Conservation (phyloP, 2,113 vertebrate species). For the Triplophysa dalaica region DNA sequence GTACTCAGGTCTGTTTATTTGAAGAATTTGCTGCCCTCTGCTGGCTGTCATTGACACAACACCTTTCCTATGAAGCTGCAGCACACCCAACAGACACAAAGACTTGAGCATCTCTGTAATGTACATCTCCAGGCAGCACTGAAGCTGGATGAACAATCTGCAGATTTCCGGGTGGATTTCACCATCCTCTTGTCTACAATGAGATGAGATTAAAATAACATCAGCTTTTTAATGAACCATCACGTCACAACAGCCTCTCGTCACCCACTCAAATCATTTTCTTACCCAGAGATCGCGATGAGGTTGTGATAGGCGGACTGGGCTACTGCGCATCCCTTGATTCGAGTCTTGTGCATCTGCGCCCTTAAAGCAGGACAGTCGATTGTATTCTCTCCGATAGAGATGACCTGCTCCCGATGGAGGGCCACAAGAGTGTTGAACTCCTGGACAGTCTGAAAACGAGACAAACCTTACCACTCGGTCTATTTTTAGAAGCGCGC, state of each 20-base stretch:
- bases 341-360: conserved; percentile 90
- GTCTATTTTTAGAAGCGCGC: conserved; percentile 23
- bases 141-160: conserved; percentile 93
- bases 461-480: conserved; percentile 56
- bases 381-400: conserved; percentile 87
- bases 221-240: neutral
- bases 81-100: conserved; percentile 91
- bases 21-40: conserved; percentile 57
- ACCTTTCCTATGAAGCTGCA: conserved; percentile 96
- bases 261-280: neutral
- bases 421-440: conserved; percentile 96
- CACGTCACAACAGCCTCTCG: neutral
- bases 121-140: conserved; percentile 98
- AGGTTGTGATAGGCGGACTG: conserved; percentile 89
- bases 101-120: conserved; percentile 98
- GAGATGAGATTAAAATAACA: conserved; percentile 32
- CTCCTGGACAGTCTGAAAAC: conserved; percentile 90
- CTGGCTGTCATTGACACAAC: conserved; percentile 53
- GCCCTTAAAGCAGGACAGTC: conserved; percentile 85
- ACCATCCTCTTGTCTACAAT: conserved; percentile 88
- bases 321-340: conserved; percentile 90
- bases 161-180: conserved; percentile 97
- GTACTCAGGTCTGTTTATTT: conserved; percentile 25
- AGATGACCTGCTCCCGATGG: conserved; percentile 94
- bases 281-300: conserved; percentile 87